Percentiles rank a stretch among this genome's conserved stretches.
Evolutionary conservation across 2,888 invertebrate species (phyloP).

Genomic region (Sphecodes monilicornis): DNA sequence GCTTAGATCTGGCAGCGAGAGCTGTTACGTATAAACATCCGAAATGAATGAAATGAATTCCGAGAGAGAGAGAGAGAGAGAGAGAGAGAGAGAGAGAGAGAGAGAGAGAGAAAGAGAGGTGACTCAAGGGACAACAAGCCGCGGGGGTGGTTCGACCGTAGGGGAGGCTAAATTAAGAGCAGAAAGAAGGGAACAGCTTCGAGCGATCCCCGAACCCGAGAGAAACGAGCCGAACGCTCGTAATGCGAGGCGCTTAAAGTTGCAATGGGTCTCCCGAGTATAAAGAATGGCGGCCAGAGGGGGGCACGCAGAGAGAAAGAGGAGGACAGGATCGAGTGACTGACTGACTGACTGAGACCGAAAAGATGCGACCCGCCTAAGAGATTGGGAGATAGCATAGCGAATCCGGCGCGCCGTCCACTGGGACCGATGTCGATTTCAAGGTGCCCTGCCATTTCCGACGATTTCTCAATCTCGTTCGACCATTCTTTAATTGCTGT

Average conservation of each 20-base stretch:
- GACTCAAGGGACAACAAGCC: conserved; percentile 19
- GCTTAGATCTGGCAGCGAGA: conserved; percentile 13
- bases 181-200: conserved; percentile 67
- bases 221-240: conserved; percentile 76
- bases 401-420: conserved; percentile 61
- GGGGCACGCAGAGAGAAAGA: conserved; percentile 46
- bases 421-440: conserved; percentile 48
- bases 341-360: conserved; percentile 76
- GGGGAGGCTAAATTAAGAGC: conserved; percentile 69
- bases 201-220: conserved; percentile 66
- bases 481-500: conserved; percentile 11
- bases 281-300: conserved; percentile 35
- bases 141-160: background rate
- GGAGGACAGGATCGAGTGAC: conserved; percentile 70
- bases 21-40: conserved; percentile 60
- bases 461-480: background rate
- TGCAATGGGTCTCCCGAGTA: conserved; percentile 78
- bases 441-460: background rate
- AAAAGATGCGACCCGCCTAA: conserved; percentile 74
- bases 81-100: background rate
- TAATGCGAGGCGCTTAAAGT: conserved; percentile 80
- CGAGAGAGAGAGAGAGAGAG: background rate
- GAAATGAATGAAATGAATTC: conserved; percentile 64
- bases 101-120: background rate
- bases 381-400: conserved; percentile 72